Base-by-base conservation (phyloP, 2,113 vertebrate species). In the Herpetotheres cachinnans region DNA sequence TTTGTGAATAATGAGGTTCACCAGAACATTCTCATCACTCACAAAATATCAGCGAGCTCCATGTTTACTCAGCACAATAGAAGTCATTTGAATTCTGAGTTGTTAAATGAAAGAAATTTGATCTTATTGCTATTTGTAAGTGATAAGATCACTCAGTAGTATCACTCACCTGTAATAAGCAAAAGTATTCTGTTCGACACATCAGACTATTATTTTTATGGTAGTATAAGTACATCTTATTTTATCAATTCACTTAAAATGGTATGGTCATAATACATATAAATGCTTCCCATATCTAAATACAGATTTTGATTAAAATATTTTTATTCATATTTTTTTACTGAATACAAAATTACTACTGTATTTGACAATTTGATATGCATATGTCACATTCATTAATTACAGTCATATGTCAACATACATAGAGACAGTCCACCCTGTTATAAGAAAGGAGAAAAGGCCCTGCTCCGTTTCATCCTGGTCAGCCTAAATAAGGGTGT, bases 1-100 rank as follows among this genome's bases (percentile, higher is more conserved):
- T 77, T 89, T 88, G 49, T 92, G 86, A 93, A 90, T 80, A 90
- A 88, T 89, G 63, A 83, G 44, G 79, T 93, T 56, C 79, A 62
- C 34, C n/a, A 87, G 58, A 73, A 70, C 71, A 70, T 54, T 89
- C 46, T 66, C 87, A 74, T 66, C 74, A 58, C 58, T 86, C 66
- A 87, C 9, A 63, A 90, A 91, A 63, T 49, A 93, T 5, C 71
- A 47, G 1, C 1, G 4, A 90, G 24, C 10, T 77, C 54, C 25
- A 49, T 10, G 63, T 83, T 88, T 92, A 54, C 54, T 70, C 63
- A 90, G 36, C 54, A 80, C 19, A 76, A 56, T 5, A 34, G 16
- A 56, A 63, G 14, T 30, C 1, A 32, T 58, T 56, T 73, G 27
- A 78, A 89, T 90, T 85, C 61, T 56, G 14, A 69, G 9, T 14